A percentile compares a stretch with the other conserved stretches of the same genome.
Evolutionary conservation across 2,888 invertebrate genomes (phyloP).

Genomic region (Tachina lurida): DNA sequence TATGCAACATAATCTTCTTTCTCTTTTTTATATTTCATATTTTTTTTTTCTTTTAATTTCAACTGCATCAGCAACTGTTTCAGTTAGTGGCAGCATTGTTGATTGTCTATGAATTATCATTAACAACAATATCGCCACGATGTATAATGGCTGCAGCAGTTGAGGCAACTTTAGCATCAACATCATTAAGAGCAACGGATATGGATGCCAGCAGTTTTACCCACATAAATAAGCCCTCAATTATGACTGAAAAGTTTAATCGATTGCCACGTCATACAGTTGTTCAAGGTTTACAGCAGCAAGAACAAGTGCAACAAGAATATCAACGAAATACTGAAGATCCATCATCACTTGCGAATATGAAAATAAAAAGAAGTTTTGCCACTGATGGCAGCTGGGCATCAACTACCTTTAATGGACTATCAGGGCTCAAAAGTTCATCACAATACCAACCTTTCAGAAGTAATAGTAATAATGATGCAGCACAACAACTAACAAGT

Average conservation of each 20-base stretch:
- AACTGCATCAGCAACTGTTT: constrained; percentile 74
- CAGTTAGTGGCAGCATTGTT: constrained; percentile 75
- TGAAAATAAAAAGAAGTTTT: constrained; percentile 72
- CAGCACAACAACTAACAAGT: constrained; percentile 17
- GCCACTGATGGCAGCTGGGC: constrained; percentile 66
- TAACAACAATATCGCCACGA: constrained; percentile 59
- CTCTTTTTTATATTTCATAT: constrained; percentile 44
- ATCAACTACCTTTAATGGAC: constrained; percentile 76
- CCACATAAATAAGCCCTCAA: constrained; percentile 73
- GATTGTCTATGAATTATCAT: constrained; percentile 74
- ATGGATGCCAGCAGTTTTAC: constrained; percentile 72
- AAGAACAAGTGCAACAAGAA: constrained; percentile 30
- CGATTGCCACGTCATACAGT: constrained; percentile 70
- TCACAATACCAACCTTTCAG: constrained; percentile 77
- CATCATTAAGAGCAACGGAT: constrained; percentile 69
- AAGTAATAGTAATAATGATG: constrained; percentile 72
- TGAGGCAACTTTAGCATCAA: constrained; percentile 49
- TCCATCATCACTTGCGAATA: constrained; percentile 43
- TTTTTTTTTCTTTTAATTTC: neutral
- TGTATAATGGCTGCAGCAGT: constrained; percentile 50
- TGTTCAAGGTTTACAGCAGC: constrained; percentile 63
- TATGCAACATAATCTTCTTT: constrained; percentile 43
- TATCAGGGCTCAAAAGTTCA: constrained; percentile 77
- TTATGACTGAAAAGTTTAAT: constrained; percentile 71
- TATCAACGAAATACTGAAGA: constrained; percentile 67